phyloP scores from a whole-genome alignment of 1,140 invertebrate species.

The Ectropis grisescens region DNA sequence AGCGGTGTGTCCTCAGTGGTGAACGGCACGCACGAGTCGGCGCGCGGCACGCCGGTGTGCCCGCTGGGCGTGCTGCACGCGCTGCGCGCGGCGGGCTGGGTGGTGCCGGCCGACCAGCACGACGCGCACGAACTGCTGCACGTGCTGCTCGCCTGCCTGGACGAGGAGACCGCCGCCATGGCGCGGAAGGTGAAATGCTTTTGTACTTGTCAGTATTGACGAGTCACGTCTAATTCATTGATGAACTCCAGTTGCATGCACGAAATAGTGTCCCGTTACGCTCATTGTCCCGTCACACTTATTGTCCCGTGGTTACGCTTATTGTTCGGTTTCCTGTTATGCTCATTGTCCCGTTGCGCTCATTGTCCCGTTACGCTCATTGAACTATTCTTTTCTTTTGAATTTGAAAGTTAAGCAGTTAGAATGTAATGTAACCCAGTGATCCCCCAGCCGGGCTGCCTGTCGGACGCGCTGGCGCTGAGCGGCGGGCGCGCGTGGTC shows the following conservation, averaged over 20 bases:
- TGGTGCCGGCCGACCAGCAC: slow-evolving; percentile 90
- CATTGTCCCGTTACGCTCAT: too few species aligned
- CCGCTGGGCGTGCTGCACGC: slow-evolving; percentile 84
- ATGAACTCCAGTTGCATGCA: too few species aligned
- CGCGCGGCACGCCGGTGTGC: slow-evolving; percentile 75
- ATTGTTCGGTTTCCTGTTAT: too few species aligned
- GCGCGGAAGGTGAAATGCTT: slow-evolving; percentile 70
- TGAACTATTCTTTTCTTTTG: too few species aligned
- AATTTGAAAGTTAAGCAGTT: too few species aligned
- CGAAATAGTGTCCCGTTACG: too few species aligned
- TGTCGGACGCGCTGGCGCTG: slow-evolving; percentile 77
- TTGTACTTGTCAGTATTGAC: too few species aligned
- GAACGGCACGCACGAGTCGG: slow-evolving; percentile 81
- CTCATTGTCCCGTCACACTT: too few species aligned
- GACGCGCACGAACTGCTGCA: slow-evolving; percentile 94
- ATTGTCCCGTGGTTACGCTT: too few species aligned
- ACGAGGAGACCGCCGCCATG: slow-evolving; percentile 79
- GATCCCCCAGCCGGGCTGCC: slow-evolving; percentile 72
- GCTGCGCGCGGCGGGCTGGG: slow-evolving; percentile 82
- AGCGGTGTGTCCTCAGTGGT: slow-evolving; percentile 75
- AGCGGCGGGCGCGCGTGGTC: slow-evolving; percentile 47
- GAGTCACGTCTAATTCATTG: too few species aligned
- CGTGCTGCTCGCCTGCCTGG: slow-evolving; percentile 86
- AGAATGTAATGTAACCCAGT: not conserved
- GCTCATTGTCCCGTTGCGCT: too few species aligned